Evolutionary conservation across 2,797 vertebrate species (phyloP), one percentile per base, ranked within the genome.

Genomic region (Eremophila alpestris): DNA sequence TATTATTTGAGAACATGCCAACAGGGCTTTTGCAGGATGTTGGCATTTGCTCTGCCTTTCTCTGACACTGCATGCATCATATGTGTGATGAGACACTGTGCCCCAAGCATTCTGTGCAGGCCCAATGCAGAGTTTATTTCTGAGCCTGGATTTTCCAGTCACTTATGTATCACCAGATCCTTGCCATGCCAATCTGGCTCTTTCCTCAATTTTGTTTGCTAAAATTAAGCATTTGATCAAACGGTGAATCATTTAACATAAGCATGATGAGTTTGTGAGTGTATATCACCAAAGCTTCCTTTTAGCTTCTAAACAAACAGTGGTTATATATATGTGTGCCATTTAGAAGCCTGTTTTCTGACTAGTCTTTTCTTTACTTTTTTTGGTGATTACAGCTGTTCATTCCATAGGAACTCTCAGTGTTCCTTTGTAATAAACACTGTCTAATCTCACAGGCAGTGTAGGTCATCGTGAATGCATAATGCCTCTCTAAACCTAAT

Each of bases 181-280:
- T 48, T 94, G 9, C 60, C 67, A 48, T 93, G 68, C 81, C 95
- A 93, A 67, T 90, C 67, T 87, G 83, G 36, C 69, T 86, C 69
- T 87, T 85, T 77, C 77, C 65, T 96, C 70, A 65, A 6, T 91
- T 94, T 92, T 88, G 68, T 95, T 74, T 93, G 83, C 82, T 94
- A 71, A 95, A 95, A 83, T 86, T 71, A 83, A 81, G 49, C 58
- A 46, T 90, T 93, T 70, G 69, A 91, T 95, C 48, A 83, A 87
- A 76, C 2, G 19, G 40, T 92, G 89, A 93, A 36, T 93, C 59
- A 87, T 89, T 90, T 87, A 67, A 76, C 49, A 40, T 64, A 87
- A 78, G 46, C 38, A 11, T 56, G 64, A 65, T 90, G 74, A 82
- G 45, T 84, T 93, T 90, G 36, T 94, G 62, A 85, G 79, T 89